phyloP scores from a whole-genome alignment of 2,888 invertebrate species.

The Allolobophora icterica region DNA sequence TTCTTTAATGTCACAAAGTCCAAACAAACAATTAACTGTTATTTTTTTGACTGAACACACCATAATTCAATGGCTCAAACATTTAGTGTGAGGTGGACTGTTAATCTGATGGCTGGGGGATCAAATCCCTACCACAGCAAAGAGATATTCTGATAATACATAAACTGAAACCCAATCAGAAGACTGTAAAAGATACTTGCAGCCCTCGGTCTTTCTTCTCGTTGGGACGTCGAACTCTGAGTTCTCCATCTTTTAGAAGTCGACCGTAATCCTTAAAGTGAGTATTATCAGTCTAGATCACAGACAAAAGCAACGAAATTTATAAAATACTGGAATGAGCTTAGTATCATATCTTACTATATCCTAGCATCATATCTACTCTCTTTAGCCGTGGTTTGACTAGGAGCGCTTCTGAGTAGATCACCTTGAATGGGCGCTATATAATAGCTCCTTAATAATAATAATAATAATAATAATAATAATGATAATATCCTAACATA shows the following conservation, averaged over 20 bases:
- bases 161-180: neutral
- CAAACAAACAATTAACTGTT: neutral
- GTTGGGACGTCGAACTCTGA: conserved; percentile 68
- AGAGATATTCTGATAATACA: neutral
- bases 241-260: conserved; percentile 89
- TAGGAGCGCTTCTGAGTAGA: too few relatives aligned
- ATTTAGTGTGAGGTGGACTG: neutral
- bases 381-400: too few relatives aligned
- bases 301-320: neutral
- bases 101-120: neutral
- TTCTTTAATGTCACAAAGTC: neutral
- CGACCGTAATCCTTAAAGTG: conserved; percentile 88
- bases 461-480: too few relatives aligned
- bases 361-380: too few relatives aligned
- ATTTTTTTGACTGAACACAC: neutral
- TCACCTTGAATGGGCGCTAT: too few relatives aligned
- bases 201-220: conserved; percentile 34
- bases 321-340: neutral
- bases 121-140: neutral
- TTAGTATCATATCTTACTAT: neutral
- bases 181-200: neutral
- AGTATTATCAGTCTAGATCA: conserved; percentile 74
- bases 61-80: neutral
- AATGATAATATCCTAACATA: too few relatives aligned
- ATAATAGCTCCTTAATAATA: too few relatives aligned